Base-by-base conservation (phyloP, 2,113 vertebrate species). In the Urocitellus parryii region DNA sequence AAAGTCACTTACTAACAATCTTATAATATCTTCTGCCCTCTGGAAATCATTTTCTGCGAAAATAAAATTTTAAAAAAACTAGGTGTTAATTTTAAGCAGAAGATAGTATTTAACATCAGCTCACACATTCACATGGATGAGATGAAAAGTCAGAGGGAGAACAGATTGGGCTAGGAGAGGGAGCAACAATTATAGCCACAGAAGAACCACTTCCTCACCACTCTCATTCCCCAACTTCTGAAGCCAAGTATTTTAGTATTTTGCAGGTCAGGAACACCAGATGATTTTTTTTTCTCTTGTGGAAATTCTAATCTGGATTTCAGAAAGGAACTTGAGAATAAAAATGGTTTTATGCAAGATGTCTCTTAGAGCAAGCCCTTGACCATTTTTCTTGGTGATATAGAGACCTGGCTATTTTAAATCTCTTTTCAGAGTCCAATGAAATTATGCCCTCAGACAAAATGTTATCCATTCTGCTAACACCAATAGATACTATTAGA, bases 251-350 rank as follows among this genome's bases (percentile, higher is more conserved):
- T 95, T 81, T n/a, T 22, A 87, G 32, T 37, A 81, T 95, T 81
- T n/a, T 22, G 88, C 78, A 16, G 29, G 2, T 91, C 83, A 82
- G 91, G 22, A 93, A 74, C 1, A 56, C 6, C 24, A 79, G 6
- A 73, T 51, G 61, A 2, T 65, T 65, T 78, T 67, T 14, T 70
- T 9, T 61, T 56, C 45, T 76, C 37, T 74, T 85, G 11, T 65
- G 61, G 29, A 82, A 96, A 90, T 89, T 89, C 5, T 91, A 29
- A 92, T 92, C 32, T 88, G 80, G 48, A 67, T 79, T 91, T 74
- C 29, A 91, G 72, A 74, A 92, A 11, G 39, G 42, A 94, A 80
- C 0, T 92, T 83, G 34, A 8, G 34, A 86, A 27, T 37, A 65
- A 95, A 90, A 48, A 48, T 29, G 13, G 8, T 58, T 42, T 74